phyloP scores from a whole-genome alignment of 1,140 invertebrate genomes.

The Chymomyza costata region DNA sequence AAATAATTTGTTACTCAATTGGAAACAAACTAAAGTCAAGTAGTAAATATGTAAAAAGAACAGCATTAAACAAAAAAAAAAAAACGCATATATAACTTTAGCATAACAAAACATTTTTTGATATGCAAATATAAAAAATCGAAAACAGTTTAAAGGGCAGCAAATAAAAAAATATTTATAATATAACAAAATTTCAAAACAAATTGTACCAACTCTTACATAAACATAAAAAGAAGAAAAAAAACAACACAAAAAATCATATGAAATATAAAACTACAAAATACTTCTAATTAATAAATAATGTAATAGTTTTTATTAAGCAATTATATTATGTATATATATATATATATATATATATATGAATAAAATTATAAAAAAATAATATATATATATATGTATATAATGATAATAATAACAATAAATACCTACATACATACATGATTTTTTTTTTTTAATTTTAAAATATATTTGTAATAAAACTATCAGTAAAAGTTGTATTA shows the following conservation, averaged over 20 bases:
- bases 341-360: constrained; percentile 29
- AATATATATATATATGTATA: constrained; percentile 28
- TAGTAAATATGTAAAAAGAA: no score
- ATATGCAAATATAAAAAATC: constrained; percentile 12
- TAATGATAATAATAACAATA: constrained; percentile 20
- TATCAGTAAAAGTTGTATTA: constrained; percentile 60
- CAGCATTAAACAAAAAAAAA: constrained; percentile 16
- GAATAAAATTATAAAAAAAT: constrained; percentile 24
- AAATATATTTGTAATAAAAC: constrained; percentile 57
- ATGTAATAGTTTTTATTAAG: constrained; percentile 66
- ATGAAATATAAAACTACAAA: constrained; percentile 28
- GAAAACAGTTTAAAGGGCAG: constrained; percentile 12
- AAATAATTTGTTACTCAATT: no score
- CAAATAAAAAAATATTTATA: constrained; percentile 1
- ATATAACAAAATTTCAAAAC: constrained; percentile 19
- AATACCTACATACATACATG: constrained; percentile 27
- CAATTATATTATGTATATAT: constrained; percentile 21
- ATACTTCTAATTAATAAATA: constrained; percentile 57
- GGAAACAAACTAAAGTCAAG: no score
- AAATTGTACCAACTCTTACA: constrained; percentile 28
- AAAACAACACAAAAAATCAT: constrained; percentile 16
- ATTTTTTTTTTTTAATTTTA: constrained; percentile 56
- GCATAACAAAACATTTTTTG: constrained; percentile 15
- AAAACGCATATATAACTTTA: constrained; percentile 1
- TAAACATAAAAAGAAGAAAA: constrained; percentile 4